These are phyloP conservation scores for Lophochroa leadbeateri DNA, from an alignment of 2,113 vertebrate genomes.

Conservation along the genomic window DNA sequence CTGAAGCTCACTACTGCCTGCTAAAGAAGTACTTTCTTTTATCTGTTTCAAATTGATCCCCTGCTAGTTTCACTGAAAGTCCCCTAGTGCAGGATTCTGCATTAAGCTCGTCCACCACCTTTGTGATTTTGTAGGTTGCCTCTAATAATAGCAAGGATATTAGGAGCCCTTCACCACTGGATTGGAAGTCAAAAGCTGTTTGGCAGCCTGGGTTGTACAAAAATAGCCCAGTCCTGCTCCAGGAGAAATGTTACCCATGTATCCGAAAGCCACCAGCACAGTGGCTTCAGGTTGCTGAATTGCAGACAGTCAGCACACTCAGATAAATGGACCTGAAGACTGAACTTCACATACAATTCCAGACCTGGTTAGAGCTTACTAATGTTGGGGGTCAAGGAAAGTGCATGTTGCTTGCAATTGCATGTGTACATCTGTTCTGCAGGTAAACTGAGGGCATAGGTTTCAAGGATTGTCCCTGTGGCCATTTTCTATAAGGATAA, in stretches of 20 bases:
- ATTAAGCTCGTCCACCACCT: background rate
- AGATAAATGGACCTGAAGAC: background rate
- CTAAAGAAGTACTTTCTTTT: conserved; percentile 13
- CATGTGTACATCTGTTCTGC: background rate
- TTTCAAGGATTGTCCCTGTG: background rate
- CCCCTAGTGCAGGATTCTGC: background rate
- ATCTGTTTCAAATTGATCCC: background rate
- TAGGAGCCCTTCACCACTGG: background rate
- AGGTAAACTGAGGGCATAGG: background rate
- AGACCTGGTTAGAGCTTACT: background rate
- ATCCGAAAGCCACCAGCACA: background rate
- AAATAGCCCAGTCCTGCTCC: conserved; percentile 13
- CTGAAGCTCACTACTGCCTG: background rate
- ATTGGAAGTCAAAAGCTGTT: conserved; percentile 3
- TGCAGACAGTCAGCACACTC: background rate
- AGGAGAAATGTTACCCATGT: background rate
- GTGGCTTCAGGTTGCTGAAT: background rate
- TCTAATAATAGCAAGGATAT: conserved; percentile 32
- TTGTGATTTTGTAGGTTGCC: background rate
- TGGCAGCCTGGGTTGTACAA: background rate
- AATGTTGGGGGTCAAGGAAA: background rate
- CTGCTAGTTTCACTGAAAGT: background rate
- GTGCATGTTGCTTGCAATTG: background rate
- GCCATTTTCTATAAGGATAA: background rate
- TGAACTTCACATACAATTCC: background rate